phyloP scores from a whole-genome alignment of 2,888 invertebrate genomes.

The Tenthredo mesomela region DNA sequence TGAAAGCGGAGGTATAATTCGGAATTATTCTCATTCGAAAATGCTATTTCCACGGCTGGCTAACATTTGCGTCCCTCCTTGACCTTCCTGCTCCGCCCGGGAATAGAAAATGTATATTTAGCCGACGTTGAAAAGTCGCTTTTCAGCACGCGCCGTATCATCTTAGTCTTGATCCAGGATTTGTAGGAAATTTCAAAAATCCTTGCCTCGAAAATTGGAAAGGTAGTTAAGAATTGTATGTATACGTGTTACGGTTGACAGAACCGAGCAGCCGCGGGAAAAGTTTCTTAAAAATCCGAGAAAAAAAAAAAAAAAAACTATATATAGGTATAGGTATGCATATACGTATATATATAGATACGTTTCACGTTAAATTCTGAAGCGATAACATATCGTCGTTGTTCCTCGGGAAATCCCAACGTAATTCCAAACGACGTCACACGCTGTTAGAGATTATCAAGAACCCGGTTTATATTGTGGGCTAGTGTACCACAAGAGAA shows the following conservation, averaged over 20 bases:
- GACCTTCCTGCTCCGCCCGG: constrained; percentile 68
- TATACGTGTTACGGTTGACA: background rate
- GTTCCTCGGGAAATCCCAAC: background rate
- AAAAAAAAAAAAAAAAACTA: background rate
- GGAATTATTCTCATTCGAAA: constrained; percentile 33
- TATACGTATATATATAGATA: background rate
- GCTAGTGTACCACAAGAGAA: background rate
- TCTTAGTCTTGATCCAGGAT: constrained; percentile 40
- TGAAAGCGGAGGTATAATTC: constrained; percentile 24
- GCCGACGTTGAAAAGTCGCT: constrained; percentile 57
- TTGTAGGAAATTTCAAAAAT: constrained; percentile 3
- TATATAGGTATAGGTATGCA: background rate
- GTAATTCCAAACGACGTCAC: constrained; percentile 24
- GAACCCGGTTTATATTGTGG: background rate
- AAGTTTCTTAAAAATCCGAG: background rate
- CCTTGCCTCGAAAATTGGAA: background rate
- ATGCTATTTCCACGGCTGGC: constrained; percentile 52
- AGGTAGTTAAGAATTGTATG: background rate
- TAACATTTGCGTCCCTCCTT: constrained; percentile 61
- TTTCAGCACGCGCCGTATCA: constrained; percentile 57
- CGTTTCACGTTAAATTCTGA: background rate
- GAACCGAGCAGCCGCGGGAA: background rate
- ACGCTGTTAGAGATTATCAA: constrained; percentile 23
- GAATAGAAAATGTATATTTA: constrained; percentile 71
- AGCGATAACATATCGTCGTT: background rate